A percentile compares a stretch with the other conserved stretches of the same genome.
Evolutionary conservation across 2,888 invertebrate genomes (phyloP).

Genomic region (Eupithecia centaureata): DNA sequence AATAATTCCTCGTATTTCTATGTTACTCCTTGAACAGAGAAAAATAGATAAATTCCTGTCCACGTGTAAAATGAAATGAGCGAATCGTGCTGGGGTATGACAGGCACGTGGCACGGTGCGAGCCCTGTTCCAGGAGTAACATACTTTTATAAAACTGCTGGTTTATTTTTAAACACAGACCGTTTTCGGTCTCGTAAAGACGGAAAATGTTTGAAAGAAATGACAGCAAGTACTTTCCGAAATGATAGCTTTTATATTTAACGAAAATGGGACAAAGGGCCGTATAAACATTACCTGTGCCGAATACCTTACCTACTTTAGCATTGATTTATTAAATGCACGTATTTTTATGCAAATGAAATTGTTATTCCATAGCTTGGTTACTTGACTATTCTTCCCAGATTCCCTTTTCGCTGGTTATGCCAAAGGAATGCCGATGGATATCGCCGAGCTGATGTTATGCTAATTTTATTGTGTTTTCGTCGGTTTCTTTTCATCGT

Average conservation of each 20-base stretch:
- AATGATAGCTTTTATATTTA: neutral
- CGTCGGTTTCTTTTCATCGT: constrained; percentile 47
- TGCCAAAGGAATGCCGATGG: constrained; percentile 27
- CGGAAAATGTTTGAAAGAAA: constrained; percentile 5
- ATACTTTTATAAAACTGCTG: constrained; percentile 19
- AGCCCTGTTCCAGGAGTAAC: constrained; percentile 22
- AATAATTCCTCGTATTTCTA: constrained; percentile 10
- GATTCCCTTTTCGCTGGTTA: constrained; percentile 39
- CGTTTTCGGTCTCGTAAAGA: constrained; percentile 10
- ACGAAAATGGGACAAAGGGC: neutral
- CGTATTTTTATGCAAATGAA: constrained; percentile 29
- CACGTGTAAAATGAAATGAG: constrained; percentile 30
- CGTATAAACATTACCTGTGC: neutral
- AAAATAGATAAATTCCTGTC: constrained; percentile 28
- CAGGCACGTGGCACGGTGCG: constrained; percentile 31
- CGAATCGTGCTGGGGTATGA: constrained; percentile 20
- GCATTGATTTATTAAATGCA: constrained; percentile 4
- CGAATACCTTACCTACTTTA: constrained; percentile 1
- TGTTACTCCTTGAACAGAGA: constrained; percentile 3
- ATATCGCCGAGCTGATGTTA: constrained; percentile 44
- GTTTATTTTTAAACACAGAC: constrained; percentile 28
- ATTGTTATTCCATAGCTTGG: constrained; percentile 37
- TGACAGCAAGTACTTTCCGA: constrained; percentile 4
- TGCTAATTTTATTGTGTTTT: constrained; percentile 54
- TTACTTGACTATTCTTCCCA: constrained; percentile 37